Percentiles rank a stretch among this genome's conserved stretches.
Conservation (phyloP, 2,888 invertebrate genomes). For the Ichneumoninae sp. region DNA sequence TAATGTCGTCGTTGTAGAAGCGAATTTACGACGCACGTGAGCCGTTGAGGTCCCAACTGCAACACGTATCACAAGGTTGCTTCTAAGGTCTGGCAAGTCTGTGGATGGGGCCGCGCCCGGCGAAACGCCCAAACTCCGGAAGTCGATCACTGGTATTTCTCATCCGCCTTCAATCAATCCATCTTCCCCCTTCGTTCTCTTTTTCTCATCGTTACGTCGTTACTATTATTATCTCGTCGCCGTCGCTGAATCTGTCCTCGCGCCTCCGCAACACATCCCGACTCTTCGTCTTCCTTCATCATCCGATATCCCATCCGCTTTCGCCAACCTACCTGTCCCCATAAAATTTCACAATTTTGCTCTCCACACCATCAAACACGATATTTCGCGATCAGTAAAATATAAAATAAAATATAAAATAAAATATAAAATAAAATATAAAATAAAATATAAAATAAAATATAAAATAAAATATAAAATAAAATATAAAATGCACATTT, state of each 20-base stretch:
- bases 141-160: constrained; percentile 39
- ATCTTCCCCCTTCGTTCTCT: background rate
- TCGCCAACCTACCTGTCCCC: background rate
- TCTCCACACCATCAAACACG: background rate
- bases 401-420: too few relatives aligned
- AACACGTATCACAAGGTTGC: constrained; percentile 17
- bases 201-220: constrained; percentile 20
- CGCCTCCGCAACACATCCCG: constrained; percentile 31
- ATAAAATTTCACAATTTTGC: constrained; percentile 20
- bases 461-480: too few relatives aligned
- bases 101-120: background rate
- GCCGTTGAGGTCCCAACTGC: constrained; percentile 29
- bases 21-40: constrained; percentile 54
- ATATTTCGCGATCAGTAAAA: background rate
- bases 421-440: too few relatives aligned
- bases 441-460: too few relatives aligned
- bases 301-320: background rate
- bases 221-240: constrained; percentile 43
- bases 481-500: too few relatives aligned
- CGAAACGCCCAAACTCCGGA: constrained; percentile 40
- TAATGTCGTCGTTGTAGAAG: constrained; percentile 51
- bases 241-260: background rate
- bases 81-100: constrained; percentile 2
- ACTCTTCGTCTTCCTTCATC: constrained; percentile 12
- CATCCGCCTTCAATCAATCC: constrained; percentile 10